Evolutionary conservation across 2,888 invertebrate genomes (phyloP).

Genomic region (Agrochola litura): DNA sequence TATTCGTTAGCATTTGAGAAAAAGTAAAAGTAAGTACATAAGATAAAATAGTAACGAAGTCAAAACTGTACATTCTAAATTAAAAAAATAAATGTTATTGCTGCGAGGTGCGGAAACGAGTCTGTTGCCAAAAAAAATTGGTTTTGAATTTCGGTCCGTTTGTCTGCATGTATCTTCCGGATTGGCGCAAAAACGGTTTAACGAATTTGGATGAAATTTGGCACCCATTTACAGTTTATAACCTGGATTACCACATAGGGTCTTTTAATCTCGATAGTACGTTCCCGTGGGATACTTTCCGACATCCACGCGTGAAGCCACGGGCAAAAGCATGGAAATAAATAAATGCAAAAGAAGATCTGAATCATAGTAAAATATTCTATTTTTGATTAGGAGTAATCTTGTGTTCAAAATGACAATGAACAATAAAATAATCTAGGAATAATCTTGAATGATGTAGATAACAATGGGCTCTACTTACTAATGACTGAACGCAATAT

Average conservation of each 20-base stretch:
- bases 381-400: background rate
- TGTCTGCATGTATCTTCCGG: background rate
- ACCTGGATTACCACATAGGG: background rate
- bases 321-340: background rate
- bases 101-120: background rate
- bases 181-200: background rate
- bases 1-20: background rate
- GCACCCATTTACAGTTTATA: no score
- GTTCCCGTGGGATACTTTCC: background rate
- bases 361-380: background rate
- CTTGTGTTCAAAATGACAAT: background rate
- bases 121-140: background rate
- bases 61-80: background rate
- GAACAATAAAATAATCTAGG: no score
- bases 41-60: background rate
- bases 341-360: background rate
- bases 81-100: background rate
- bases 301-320: background rate
- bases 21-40: background rate
- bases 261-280: background rate
- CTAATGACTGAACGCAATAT: background rate
- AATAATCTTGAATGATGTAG: no score
- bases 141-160: background rate
- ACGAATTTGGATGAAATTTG: background rate
- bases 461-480: background rate